phyloP scores from a whole-genome alignment of 2,113 vertebrate genomes.

The Enhydra lutris region DNA sequence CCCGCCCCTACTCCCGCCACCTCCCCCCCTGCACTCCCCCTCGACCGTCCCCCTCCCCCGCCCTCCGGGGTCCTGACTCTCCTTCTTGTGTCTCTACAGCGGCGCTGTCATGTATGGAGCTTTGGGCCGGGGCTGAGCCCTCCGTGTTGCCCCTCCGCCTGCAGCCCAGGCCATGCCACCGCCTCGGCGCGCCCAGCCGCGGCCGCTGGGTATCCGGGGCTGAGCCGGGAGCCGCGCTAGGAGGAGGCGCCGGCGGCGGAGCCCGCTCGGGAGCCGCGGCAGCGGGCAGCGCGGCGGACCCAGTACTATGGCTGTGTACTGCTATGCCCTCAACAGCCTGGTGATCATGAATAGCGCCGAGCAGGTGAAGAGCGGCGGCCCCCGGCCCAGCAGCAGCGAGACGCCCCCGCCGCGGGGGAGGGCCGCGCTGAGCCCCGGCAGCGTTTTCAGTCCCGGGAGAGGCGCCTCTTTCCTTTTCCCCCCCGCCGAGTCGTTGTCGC shows the following conservation, averaged over 20 bases:
- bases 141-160: constrained; percentile 21
- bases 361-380: constrained; percentile 80
- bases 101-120: constrained; percentile 79
- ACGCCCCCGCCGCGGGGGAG: constrained; percentile 82
- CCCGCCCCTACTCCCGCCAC: too few relatives aligned
- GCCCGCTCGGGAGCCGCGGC: constrained; percentile 42
- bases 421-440: constrained; percentile 79
- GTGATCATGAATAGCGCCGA: constrained; percentile 87
- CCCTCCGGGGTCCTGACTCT: background rate
- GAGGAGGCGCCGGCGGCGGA: constrained; percentile 57
- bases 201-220: constrained; percentile 42
- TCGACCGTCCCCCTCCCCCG: background rate
- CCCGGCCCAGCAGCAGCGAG: constrained; percentile 75
- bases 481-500: constrained; percentile 77
- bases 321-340: constrained; percentile 87
- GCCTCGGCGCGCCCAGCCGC: background rate
- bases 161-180: constrained; percentile 63
- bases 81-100: constrained; percentile 70
- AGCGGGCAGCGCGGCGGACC: constrained; percentile 69
- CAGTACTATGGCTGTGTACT: constrained; percentile 88
- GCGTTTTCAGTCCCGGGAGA: constrained; percentile 79
- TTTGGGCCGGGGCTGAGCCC: constrained; percentile 47
- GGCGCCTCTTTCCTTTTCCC: constrained; percentile 84
- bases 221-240: constrained; percentile 54
- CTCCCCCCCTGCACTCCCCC: too few relatives aligned